A percentile compares a stretch with the other conserved stretches of the same genome.
phyloP scores from a whole-genome alignment of 2,888 invertebrate species.

The Tetheella fluctuosa region DNA sequence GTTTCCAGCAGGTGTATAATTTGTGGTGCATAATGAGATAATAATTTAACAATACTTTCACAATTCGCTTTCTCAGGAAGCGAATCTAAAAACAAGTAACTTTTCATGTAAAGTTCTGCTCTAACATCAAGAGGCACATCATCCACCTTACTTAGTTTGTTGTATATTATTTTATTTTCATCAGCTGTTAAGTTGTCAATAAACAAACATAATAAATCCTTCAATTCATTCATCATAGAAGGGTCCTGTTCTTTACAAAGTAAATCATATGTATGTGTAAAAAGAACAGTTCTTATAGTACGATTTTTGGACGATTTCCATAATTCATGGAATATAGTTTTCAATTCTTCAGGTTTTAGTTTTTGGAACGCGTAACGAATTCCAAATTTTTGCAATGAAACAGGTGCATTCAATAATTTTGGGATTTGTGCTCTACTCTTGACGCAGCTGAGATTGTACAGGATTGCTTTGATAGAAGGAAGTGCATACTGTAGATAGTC shows the following conservation, averaged over 20 bases:
- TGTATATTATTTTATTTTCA: constrained; percentile 62
- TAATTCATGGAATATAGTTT: constrained; percentile 47
- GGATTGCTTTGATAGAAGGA: constrained; percentile 62
- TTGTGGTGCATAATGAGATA: constrained; percentile 43
- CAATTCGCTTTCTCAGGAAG: constrained; percentile 32
- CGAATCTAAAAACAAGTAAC: constrained; percentile 55
- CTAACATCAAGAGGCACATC: constrained; percentile 47
- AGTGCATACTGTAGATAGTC: constrained; percentile 66
- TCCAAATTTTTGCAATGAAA: constrained; percentile 69
- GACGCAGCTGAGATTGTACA: constrained; percentile 51
- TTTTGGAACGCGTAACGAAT: constrained; percentile 58
- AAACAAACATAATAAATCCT: constrained; percentile 56
- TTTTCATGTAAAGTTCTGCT: constrained; percentile 53
- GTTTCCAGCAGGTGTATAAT: constrained; percentile 52
- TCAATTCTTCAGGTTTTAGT: constrained; percentile 46
- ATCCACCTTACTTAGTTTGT: constrained; percentile 41
- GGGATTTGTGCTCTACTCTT: constrained; percentile 39
- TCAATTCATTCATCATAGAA: constrained; percentile 41
- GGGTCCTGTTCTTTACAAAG: constrained; percentile 53
- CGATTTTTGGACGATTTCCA: constrained; percentile 61
- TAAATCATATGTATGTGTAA: constrained; percentile 52
- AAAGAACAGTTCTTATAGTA: constrained; percentile 62
- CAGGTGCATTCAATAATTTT: constrained; percentile 55
- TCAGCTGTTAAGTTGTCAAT: constrained; percentile 57
- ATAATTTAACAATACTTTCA: constrained; percentile 26